These are phyloP conservation scores for Oreotrochilus melanogaster DNA, from an alignment of 2,113 vertebrate species.

Conservation along the genomic window DNA sequence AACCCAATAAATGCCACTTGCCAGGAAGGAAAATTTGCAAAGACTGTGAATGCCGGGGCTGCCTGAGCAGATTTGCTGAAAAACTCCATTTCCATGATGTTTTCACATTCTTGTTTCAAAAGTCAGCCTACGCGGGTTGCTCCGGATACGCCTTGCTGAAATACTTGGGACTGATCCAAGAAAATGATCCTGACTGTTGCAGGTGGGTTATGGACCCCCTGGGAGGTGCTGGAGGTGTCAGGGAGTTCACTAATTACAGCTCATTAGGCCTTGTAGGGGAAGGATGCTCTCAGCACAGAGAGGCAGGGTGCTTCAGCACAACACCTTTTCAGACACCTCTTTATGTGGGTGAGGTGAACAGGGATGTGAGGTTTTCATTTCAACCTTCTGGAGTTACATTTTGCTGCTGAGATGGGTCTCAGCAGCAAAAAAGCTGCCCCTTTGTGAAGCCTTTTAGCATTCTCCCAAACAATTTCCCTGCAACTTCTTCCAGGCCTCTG, in stretches of 20 bases:
- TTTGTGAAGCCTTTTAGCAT: background rate
- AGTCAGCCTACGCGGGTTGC: background rate
- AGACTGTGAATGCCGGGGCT: background rate
- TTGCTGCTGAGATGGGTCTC: background rate
- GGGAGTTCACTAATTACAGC: constrained; percentile 29
- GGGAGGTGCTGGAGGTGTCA: constrained; percentile 5
- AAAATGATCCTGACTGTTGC: constrained; percentile 10
- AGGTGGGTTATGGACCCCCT: constrained; percentile 41
- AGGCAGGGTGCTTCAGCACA: background rate
- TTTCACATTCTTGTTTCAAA: constrained; percentile 25
- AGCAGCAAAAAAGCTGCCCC: background rate
- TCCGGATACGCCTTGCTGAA: constrained; percentile 3
- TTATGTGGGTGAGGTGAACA: fast-evolving
- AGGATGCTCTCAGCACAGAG: background rate
- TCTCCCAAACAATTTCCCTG: background rate
- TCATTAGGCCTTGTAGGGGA: background rate
- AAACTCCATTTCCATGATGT: background rate
- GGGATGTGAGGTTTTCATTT: background rate
- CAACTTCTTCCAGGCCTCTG: background rate
- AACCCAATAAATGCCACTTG: background rate
- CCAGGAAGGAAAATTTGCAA: background rate
- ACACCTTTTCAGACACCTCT: background rate
- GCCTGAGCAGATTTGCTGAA: background rate
- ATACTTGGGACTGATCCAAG: constrained; percentile 11
- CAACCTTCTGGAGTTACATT: background rate